Conservation (phyloP, 2,888 invertebrate species). For the Caprella mutica region DNA sequence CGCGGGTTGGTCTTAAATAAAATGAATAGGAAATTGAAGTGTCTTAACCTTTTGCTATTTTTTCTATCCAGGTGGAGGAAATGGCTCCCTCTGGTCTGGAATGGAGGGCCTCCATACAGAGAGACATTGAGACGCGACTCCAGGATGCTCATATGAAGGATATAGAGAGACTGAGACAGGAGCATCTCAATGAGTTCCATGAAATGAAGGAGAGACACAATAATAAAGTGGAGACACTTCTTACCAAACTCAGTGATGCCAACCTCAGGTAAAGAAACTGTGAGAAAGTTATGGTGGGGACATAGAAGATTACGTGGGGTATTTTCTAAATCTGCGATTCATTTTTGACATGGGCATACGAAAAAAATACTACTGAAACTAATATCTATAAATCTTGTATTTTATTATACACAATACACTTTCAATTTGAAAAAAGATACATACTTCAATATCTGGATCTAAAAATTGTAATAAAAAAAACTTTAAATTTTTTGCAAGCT, state of each 20-base stretch:
- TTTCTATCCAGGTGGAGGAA: not conserved
- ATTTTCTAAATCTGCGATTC: no score
- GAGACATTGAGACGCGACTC: conserved; percentile 48
- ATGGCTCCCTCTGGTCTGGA: not conserved
- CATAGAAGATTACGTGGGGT: no score
- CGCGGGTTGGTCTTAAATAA: no score
- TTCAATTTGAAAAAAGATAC: not conserved
- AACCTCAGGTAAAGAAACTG: conserved; percentile 39
- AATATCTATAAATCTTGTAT: no score
- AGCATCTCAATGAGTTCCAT: conserved; percentile 50
- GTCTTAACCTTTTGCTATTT: no score
- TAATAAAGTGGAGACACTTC: conserved; percentile 48
- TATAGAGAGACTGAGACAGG: conserved; percentile 35
- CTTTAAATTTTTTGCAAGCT: not conserved
- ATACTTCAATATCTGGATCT: not conserved
- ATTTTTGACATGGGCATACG: no score
- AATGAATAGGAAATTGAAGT: no score
- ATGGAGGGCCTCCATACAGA: conserved; percentile 17
- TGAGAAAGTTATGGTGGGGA: no score
- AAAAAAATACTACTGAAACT: no score
- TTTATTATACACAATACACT: no score
- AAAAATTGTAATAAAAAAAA: not conserved
- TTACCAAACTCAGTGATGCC: conserved; percentile 40
- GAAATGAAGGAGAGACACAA: conserved; percentile 64
- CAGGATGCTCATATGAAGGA: conserved; percentile 58